Evolutionary conservation across 1,140 invertebrate species (phyloP).

Genomic region (Periplaneta americana): DNA sequence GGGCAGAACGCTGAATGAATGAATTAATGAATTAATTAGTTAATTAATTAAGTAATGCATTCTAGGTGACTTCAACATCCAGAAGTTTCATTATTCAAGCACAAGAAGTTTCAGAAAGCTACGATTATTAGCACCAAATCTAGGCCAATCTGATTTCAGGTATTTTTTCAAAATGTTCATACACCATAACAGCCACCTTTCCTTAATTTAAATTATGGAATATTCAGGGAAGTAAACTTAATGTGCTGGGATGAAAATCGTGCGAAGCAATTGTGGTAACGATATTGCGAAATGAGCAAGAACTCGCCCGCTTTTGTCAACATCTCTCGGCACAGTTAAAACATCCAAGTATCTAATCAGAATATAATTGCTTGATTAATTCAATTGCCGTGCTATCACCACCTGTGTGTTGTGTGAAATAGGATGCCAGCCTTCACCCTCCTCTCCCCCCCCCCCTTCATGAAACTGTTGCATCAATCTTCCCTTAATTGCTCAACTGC

Average conservation of each 20-base stretch:
- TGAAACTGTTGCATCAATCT: neutral
- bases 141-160: too few relatives aligned
- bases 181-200: too few relatives aligned
- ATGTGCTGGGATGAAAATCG: neutral
- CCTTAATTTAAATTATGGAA: too few relatives aligned
- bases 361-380: neutral
- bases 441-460: neutral
- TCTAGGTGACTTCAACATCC: too few relatives aligned
- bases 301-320: neutral
- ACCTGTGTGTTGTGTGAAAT: neutral
- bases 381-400: neutral
- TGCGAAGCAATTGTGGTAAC: neutral
- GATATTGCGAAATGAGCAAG: neutral
- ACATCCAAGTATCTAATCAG: neutral
- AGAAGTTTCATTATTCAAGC: too few relatives aligned
- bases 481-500: neutral
- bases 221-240: neutral
- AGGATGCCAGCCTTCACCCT: neutral
- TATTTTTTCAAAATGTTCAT: too few relatives aligned
- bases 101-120: too few relatives aligned
- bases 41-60: too few relatives aligned
- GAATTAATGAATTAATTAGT: too few relatives aligned
- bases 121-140: too few relatives aligned
- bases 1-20: too few relatives aligned
- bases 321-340: neutral